phyloP scores from a whole-genome alignment of 2,113 vertebrate species.

The Hippocampus comes region DNA sequence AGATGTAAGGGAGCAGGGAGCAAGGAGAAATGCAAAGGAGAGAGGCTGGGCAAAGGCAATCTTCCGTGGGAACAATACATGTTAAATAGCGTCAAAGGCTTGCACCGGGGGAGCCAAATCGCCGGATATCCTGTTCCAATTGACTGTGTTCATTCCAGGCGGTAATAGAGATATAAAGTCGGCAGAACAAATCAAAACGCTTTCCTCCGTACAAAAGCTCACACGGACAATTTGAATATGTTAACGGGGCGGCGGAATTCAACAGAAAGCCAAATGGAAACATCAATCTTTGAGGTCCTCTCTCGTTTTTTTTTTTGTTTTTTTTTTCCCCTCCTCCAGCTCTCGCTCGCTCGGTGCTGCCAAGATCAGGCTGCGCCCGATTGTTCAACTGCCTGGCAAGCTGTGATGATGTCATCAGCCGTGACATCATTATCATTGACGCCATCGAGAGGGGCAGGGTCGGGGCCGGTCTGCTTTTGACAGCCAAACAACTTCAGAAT shows the following conservation, averaged over 20 bases:
- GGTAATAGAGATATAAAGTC: slow-evolving; percentile 70
- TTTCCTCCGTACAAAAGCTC: slow-evolving; percentile 62
- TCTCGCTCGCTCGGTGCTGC: slow-evolving; percentile 40
- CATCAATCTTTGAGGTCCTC: slow-evolving; percentile 53
- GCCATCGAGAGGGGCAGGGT: slow-evolving; percentile 36
- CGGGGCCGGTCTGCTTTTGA: slow-evolving; percentile 57
- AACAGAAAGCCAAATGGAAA: slow-evolving; percentile 61
- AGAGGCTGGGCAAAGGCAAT: slow-evolving; percentile 63
- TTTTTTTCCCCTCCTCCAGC: background rate
- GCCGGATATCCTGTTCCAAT: slow-evolving; percentile 62
- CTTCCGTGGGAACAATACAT: slow-evolving; percentile 65
- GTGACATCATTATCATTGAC: slow-evolving; percentile 65
- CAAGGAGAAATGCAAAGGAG: slow-evolving; percentile 40
- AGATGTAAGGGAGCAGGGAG: slow-evolving; percentile 22
- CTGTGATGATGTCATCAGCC: slow-evolving; percentile 63
- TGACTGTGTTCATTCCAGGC: slow-evolving; percentile 61
- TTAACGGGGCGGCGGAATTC: slow-evolving; percentile 61
- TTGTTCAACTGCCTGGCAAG: slow-evolving; percentile 62
- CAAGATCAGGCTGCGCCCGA: slow-evolving; percentile 56
- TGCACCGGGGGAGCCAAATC: slow-evolving; percentile 65
- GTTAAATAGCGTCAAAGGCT: slow-evolving; percentile 69
- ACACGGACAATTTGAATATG: slow-evolving; percentile 63
- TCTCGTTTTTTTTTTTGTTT: slow-evolving; percentile 9
- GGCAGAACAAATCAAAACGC: slow-evolving; percentile 72
- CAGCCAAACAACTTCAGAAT: slow-evolving; percentile 50